phyloP scores from a whole-genome alignment of 2,797 vertebrate species.

The Protosalanx chinensis region DNA sequence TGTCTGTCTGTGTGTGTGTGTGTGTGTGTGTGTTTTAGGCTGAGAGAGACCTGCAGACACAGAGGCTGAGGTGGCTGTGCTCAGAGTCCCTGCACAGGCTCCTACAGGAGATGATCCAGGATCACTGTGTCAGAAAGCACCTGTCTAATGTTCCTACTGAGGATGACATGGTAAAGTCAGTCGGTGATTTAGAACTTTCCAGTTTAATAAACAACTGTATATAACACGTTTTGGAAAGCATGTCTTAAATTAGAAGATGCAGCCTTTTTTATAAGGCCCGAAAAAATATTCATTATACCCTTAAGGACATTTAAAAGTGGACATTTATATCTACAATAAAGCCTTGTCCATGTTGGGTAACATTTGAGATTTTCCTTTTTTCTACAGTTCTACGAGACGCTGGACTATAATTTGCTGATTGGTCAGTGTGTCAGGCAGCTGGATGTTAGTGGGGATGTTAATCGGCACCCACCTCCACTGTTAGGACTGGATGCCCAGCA shows the following conservation, averaged over 20 bases:
- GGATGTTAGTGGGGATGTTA: conserved; percentile 54
- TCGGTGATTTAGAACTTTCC: not conserved
- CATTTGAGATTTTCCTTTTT: not conserved
- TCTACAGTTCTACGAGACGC: conserved; percentile 73
- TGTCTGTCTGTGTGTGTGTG: not conserved
- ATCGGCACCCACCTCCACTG: conserved; percentile 55
- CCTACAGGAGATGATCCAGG: conserved; percentile 79
- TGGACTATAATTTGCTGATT: conserved; percentile 79
- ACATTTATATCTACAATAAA: no score
- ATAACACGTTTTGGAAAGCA: not conserved
- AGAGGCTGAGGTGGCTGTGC: conserved; percentile 74
- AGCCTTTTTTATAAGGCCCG: no score
- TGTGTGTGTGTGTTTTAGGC: conserved; percentile 55
- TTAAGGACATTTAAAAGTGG: no score
- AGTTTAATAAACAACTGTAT: not conserved
- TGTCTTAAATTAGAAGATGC: no score
- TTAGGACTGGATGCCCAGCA: conserved; percentile 72
- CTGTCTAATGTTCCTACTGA: conserved; percentile 53
- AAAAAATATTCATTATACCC: no score
- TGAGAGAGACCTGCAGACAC: conserved; percentile 71
- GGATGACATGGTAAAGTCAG: conserved; percentile 60
- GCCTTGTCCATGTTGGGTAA: no score
- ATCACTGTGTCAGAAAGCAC: conserved; percentile 72
- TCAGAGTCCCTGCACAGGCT: conserved; percentile 71
- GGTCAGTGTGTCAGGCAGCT: conserved; percentile 71